Conservation (phyloP, 1,140 invertebrate species). For the Papilio helenus region DNA sequence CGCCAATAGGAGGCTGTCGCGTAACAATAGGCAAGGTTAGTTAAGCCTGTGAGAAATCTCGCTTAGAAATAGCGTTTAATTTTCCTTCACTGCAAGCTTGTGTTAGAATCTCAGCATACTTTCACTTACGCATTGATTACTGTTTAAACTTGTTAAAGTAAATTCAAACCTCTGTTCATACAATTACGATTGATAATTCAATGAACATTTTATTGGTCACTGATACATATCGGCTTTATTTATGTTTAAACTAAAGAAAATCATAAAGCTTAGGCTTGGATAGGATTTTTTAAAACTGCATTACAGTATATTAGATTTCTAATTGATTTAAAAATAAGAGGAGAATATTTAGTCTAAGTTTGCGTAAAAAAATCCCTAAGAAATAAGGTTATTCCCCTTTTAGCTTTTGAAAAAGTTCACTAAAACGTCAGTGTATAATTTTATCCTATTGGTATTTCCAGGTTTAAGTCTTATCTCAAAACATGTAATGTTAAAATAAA, state of each 20-base stretch:
- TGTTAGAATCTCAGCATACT: conserved; percentile 22
- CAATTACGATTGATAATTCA: neutral
- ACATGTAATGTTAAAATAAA: neutral
- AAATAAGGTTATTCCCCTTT: neutral
- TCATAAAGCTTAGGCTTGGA: neutral
- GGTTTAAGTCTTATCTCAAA: neutral
- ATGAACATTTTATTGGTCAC: neutral
- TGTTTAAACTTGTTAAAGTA: neutral
- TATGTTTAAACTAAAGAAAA: neutral
- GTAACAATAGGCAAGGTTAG: conserved; percentile 65
- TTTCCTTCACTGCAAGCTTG: neutral
- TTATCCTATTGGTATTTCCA: neutral
- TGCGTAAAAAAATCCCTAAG: neutral
- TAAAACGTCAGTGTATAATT: neutral
- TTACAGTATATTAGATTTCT: neutral
- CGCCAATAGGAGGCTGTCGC: conserved; percentile 57
- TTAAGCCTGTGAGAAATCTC: conserved; percentile 42
- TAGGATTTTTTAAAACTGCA: too few species aligned
- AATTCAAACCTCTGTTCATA: neutral
- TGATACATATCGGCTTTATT: neutral
- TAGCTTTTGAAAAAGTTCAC: neutral
- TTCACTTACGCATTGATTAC: conserved; percentile 7
- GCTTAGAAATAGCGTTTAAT: conserved; percentile 40
- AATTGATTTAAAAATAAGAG: neutral
- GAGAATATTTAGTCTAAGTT: neutral